phyloP scores from a whole-genome alignment of 2,113 vertebrate genomes.

The Trinectes maculatus region DNA sequence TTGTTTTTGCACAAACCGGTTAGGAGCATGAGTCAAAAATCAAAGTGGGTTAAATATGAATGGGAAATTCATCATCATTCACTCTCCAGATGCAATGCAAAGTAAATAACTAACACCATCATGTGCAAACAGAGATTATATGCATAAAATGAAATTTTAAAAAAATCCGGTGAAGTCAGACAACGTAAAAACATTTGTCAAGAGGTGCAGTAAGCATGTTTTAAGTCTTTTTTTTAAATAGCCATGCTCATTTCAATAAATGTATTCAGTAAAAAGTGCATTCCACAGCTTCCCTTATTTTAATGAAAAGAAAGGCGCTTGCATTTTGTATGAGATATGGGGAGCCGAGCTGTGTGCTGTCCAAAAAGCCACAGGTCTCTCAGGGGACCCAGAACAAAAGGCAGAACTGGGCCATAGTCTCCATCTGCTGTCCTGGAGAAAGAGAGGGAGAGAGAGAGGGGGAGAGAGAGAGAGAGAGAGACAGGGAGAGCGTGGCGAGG shows the following conservation, averaged over 20 bases:
- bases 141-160: no score
- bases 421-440: slow-evolving; percentile 96
- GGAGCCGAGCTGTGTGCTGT: slow-evolving; percentile 74
- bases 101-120: background rate
- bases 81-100: no score
- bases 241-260: slow-evolving; percentile 44
- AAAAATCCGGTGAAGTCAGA: slow-evolving; percentile 1
- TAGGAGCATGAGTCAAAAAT: no score
- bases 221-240: slow-evolving; percentile 5
- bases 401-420: slow-evolving; percentile 95
- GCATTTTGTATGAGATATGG: slow-evolving; percentile 97
- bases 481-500: slow-evolving; percentile 34
- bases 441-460: slow-evolving; percentile 49
- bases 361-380: slow-evolving; percentile 83
- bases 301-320: slow-evolving; percentile 83
- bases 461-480: slow-evolving; percentile 25
- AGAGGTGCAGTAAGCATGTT: slow-evolving; percentile 23
- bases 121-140: background rate
- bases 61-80: no score
- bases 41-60: no score
- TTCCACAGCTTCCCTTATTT: slow-evolving; percentile 74
- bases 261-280: slow-evolving; percentile 68
- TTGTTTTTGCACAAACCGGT: no score
- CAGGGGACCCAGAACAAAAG: slow-evolving; percentile 97
- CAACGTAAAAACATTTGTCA: background rate